Evolutionary conservation across 2,113 vertebrate species (phyloP).

Genomic region (Natator depressus): DNA sequence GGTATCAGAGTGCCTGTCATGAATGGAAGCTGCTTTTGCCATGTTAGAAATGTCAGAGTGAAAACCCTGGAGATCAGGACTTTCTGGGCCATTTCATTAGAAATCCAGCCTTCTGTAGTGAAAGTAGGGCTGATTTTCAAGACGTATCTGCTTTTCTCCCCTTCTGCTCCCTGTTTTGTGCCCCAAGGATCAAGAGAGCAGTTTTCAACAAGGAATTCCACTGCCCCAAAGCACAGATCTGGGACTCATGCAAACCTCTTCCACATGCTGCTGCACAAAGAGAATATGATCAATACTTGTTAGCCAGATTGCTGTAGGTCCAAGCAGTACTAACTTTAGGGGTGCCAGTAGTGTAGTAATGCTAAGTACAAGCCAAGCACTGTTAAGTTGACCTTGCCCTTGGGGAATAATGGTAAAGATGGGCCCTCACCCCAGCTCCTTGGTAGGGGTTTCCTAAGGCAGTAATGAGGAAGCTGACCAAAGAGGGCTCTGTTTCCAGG

Average conservation of each 20-base stretch:
- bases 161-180: neutral
- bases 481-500: neutral
- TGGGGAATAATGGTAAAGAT: neutral
- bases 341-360: too few relatives aligned
- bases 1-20: rapidly evolving
- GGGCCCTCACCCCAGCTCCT: neutral
- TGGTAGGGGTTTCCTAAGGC: neutral
- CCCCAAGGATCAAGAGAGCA: neutral
- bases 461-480: rapidly evolving
- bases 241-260: neutral
- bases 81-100: neutral
- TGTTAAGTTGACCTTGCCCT: neutral
- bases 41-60: rapidly evolving
- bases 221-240: neutral
- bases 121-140: neutral
- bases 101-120: rapidly evolving
- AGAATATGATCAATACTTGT: neutral
- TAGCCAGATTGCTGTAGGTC: too few relatives aligned
- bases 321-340: too few relatives aligned
- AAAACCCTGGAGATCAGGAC: neutral
- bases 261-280: neutral
- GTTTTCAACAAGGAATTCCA: neutral
- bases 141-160: neutral
- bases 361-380: neutral
- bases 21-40: rapidly evolving